Base-by-base conservation (phyloP, 2,113 vertebrate genomes). In the Globicephala melas region DNA sequence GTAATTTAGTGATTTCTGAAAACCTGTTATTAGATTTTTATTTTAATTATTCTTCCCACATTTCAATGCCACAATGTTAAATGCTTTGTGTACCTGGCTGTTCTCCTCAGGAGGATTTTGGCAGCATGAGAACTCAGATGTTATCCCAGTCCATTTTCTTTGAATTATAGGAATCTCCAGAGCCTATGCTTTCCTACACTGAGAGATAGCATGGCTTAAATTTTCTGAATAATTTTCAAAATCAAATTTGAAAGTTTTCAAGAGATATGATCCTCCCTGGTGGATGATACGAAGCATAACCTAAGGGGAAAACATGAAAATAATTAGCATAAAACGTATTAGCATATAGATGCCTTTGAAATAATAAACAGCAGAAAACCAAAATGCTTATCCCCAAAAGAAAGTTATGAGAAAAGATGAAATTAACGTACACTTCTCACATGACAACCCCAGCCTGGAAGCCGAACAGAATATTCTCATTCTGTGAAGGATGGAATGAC, bases 181-280 rank as follows among this genome's bases (percentile, higher is more conserved):
- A 97, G 98, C 87, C 95, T 60, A 92, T 62, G 95, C 89, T 87
- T 98, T 96, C 89, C 93, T 96, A 21, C 92, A 96, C 82, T 97
- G 95, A 55, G 90, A 96, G 84, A 93, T 77, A 76, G 62, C n/a
- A 5, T 73, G 89, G 76, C 90, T 98, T 76, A 98, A 87, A 71
- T 47, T 91, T 98, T 98, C 98, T 81, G 97, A 79, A 85, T 98
- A 89, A 87, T 98, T 98, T 98, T 98, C 97, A 97, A 97, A 97
- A 96, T 95, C 95, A 97, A 98, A 97, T 96, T 98, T 98, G 93
- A 97, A 98, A 97, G 97, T 90, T 96, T 97, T 82, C 92, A 79
- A 87, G 89, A 99, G 96, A 97, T 97, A 92, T 67, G 97, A 97
- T 96, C 90, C 97, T 98, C 97, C 97, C 91, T 96, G 85, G 87